Base-by-base conservation (phyloP, 2,113 vertebrate species). In the Forbesichthys papilliferus region DNA sequence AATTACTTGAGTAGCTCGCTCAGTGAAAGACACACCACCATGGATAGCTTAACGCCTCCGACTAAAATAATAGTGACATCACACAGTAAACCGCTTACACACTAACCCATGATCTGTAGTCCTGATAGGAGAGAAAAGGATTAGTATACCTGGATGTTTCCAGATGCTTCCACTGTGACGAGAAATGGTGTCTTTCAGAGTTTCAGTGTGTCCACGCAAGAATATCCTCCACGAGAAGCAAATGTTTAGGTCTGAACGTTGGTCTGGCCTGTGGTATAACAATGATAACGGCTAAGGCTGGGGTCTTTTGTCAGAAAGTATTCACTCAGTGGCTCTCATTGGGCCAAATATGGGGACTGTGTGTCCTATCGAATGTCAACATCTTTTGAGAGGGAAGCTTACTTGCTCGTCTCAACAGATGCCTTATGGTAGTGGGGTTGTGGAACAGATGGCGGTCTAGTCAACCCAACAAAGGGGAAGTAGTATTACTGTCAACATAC, bases 291-390 rank as follows among this genome's bases (percentile, higher is more conserved):
- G 59, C 58, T 10, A 55, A 71, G 67, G 52, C 52, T 46, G 7
- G n/a, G 66, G 78, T 62, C 75, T 68, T 79, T 83, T 53, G 51
- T 71, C 61, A 70, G 18, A 69, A 77, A 73, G 69, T 66, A 64
- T 71, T 59, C 73, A 68, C 74, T 79, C 71, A 82, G 78, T 79
- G 80, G 74, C 64, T 77, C 75, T 60, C 64, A 69, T 61, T 57
- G 57, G 61, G 12, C 52, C 42, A 68, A 81, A 51, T 64, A 68
- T 74, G 66, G 56, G 54, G 63, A 65, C 77, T 51, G 18, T 62
- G 27, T 27, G 27, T 27, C 73, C 77, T 87, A 88, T 90, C 86
- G 73, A 63, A 73, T 90, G 64, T 84, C 84, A 66, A 73, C 71
- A 73, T 72, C 85, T 75, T 74, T 83, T 75, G 67, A 88, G 81